Conservation (phyloP, 2,888 invertebrate species). For the Nemotelus nigrinus region DNA sequence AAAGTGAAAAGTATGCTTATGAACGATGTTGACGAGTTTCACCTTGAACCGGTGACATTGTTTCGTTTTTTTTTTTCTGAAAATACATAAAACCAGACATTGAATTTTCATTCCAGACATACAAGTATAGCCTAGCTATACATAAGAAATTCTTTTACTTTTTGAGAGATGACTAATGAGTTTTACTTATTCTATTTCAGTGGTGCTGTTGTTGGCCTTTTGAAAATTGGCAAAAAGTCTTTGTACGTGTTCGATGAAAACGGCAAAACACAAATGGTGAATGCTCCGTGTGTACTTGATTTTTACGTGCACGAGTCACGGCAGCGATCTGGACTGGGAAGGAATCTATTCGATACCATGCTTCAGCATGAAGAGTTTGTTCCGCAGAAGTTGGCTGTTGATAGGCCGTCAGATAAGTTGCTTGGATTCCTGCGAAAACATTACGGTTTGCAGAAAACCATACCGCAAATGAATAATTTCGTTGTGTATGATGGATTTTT, state of each 20-base stretch:
- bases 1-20: not conserved
- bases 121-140: too few relatives aligned
- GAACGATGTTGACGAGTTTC: too few relatives aligned
- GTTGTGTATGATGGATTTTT: conserved; percentile 88
- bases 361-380: conserved; percentile 74
- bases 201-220: conserved; percentile 81
- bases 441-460: conserved; percentile 72
- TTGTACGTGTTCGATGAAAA: conserved; percentile 83
- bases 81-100: too few relatives aligned
- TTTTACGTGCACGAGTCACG: conserved; percentile 88
- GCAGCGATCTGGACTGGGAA: conserved; percentile 88
- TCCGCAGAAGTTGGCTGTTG: conserved; percentile 85
- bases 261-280: conserved; percentile 78
- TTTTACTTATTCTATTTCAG: conserved; percentile 62
- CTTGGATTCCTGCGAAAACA: conserved; percentile 85
- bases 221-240: conserved; percentile 91
- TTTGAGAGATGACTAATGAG: too few relatives aligned
- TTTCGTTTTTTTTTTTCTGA: too few relatives aligned
- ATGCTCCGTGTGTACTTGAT: conserved; percentile 89
- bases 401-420: conserved; percentile 91
- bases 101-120: too few relatives aligned
- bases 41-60: too few relatives aligned
- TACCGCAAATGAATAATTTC: conserved; percentile 89
- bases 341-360: conserved; percentile 87
- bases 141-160: too few relatives aligned